These are phyloP conservation scores for Ormyrus nitidulus DNA, from an alignment of 2,888 invertebrate genomes.

Conservation along the genomic window DNA sequence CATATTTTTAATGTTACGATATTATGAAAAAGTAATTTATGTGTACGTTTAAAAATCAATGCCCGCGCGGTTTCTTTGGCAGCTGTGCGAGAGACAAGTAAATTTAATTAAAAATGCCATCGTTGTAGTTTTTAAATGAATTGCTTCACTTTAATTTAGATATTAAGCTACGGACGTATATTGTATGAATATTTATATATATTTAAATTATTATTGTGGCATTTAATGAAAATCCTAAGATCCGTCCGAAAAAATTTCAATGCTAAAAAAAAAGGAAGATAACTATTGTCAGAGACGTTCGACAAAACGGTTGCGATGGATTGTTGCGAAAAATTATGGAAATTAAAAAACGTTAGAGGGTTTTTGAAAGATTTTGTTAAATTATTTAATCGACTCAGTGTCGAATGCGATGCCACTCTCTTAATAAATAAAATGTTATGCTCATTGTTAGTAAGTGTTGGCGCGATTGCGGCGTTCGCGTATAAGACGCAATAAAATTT, in stretches of 20 bases:
- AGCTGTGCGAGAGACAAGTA: background rate
- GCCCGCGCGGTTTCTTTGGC: constrained; percentile 10
- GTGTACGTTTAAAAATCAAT: background rate
- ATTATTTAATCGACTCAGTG: constrained; percentile 21
- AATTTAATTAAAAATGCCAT: constrained; percentile 1
- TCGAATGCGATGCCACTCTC: constrained; percentile 45
- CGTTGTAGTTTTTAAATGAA: constrained; percentile 27
- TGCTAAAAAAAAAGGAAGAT: constrained; percentile 17
- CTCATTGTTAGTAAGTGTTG: constrained; percentile 57
- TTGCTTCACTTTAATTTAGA: constrained; percentile 31
- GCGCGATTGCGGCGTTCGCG: constrained; percentile 2
- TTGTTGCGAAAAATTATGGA: constrained; percentile 32
- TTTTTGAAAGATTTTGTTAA: constrained; percentile 43
- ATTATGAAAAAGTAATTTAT: background rate
- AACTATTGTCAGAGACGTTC: background rate
- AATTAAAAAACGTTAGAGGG: constrained; percentile 7
- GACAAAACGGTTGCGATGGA: constrained; percentile 19
- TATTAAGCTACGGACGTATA: constrained; percentile 27
- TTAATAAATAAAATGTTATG: constrained; percentile 56
- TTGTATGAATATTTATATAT: constrained; percentile 27
- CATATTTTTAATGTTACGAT: no score
- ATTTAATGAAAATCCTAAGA: constrained; percentile 51
- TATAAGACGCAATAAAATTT: constrained; percentile 23
- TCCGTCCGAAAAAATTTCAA: constrained; percentile 55
- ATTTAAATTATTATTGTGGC: constrained; percentile 44